Conservation (phyloP, 2,113 vertebrate genomes). For the Andinoacara biseriatus region DNA sequence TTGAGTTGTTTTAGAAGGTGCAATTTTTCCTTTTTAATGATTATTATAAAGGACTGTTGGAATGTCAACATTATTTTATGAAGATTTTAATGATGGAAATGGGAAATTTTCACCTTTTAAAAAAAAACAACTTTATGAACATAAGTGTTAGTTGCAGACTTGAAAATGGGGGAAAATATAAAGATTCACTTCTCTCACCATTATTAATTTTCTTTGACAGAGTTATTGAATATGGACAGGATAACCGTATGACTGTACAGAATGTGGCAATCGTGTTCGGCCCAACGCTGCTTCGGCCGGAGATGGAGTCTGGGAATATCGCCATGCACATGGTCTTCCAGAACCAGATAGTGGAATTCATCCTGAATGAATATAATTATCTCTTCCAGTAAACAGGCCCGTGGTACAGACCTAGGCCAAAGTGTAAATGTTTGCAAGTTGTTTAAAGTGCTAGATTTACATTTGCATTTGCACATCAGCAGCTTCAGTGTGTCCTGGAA, state of each 20-base stretch:
- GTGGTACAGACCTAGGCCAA: neutral
- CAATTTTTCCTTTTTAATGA: too few species aligned
- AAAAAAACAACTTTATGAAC: too few species aligned
- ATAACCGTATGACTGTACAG: constrained; percentile 94
- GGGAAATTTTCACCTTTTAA: too few species aligned
- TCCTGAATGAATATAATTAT: constrained; percentile 86
- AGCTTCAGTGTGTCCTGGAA: constrained; percentile 18
- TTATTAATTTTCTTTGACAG: constrained; percentile 61
- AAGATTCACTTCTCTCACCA: neutral
- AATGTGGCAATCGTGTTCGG: constrained; percentile 95
- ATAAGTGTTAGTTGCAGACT: too few species aligned
- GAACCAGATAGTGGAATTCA: constrained; percentile 95
- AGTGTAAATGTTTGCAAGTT: neutral
- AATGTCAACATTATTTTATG: too few species aligned
- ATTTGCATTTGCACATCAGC: constrained; percentile 21
- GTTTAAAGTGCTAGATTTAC: constrained; percentile 17
- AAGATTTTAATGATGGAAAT: too few species aligned
- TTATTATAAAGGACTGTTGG: too few species aligned
- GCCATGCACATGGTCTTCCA: constrained; percentile 95
- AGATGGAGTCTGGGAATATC: constrained; percentile 86
- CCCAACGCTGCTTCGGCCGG: constrained; percentile 90
- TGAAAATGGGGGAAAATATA: too few species aligned
- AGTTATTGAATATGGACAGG: constrained; percentile 84
- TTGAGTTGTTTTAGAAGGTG: neutral
- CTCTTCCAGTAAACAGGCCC: constrained; percentile 82